These are phyloP conservation scores for Cercopithecus mona DNA, from an alignment of 2,113 vertebrate species.

Conservation along the genomic window DNA sequence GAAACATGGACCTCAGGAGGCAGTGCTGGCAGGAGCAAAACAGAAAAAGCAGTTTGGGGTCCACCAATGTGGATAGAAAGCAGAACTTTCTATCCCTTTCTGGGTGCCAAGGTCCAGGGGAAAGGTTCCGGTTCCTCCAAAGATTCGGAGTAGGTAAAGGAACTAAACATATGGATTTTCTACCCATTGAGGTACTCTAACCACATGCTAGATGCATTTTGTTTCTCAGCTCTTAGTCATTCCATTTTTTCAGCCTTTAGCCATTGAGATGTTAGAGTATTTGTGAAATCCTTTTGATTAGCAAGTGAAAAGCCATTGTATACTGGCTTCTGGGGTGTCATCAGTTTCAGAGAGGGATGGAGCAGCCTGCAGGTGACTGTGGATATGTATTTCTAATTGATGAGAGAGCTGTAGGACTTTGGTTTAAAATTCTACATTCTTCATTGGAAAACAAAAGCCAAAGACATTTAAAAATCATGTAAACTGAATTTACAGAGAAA, in stretches of 20 bases:
- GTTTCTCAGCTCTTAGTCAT: neutral
- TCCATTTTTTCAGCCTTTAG: slow-evolving; percentile 2
- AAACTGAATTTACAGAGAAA: neutral
- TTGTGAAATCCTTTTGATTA: slow-evolving; percentile 12
- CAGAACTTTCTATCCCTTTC: neutral
- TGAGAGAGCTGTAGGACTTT: neutral
- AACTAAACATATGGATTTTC: neutral
- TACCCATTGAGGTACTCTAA: neutral
- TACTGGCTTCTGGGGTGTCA: neutral
- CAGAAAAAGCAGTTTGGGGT: neutral
- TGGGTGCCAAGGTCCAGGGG: neutral
- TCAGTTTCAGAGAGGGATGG: neutral
- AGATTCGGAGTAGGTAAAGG: neutral
- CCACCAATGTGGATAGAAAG: neutral
- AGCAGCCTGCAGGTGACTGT: neutral
- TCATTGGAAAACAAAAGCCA: slow-evolving; percentile 11
- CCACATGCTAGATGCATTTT: neutral
- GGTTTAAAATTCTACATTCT: slow-evolving; percentile 2
- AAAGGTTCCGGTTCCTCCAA: neutral
- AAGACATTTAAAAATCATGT: slow-evolving; percentile 29
- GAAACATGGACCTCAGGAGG: neutral
- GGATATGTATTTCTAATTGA: slow-evolving; percentile 16
- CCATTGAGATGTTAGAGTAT: neutral
- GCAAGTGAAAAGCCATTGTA: neutral
- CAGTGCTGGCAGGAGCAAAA: neutral